Base-by-base conservation (phyloP, 1,140 invertebrate genomes). In the Pachyrhynchus sulphureomaculatus region DNA sequence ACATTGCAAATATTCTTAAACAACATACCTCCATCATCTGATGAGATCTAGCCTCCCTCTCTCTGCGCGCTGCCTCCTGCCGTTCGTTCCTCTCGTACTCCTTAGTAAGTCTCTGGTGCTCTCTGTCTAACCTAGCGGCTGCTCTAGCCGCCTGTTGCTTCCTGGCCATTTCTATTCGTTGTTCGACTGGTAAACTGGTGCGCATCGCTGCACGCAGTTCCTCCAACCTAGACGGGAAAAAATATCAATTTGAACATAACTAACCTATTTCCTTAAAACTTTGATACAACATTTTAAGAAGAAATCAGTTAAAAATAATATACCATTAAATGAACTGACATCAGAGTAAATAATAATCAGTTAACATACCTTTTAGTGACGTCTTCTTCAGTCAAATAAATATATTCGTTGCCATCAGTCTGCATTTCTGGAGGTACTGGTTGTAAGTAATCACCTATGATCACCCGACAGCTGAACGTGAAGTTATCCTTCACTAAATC, bases 401-500 rank as follows among this genome's bases (percentile, higher is more conserved):
- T 76, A 17, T 80, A 82, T 58, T 86, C 84, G 23, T 77, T 77
- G 13, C 77, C 78, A 62, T 82, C 80, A 45, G 76, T 73, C 34
- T 77, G 77, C 70, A 78, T 77, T 55, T 80, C 78, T 48, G 84
- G 80, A n/a, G 81, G 79, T 17, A 81, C 79, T 0, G 83, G 80
- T 72, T 94, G 91, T 13, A 93, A 78, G 74, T 95, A 97, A 54
- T 96, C 91, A 5, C 95, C 95, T 33, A 98, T 83, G 45, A 95
- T 83, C 0, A 89, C 84, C 58, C 91, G 88, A 24, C 92, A 89
- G 45, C 90, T 94, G 76, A 96, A 97, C 32, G 89, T 95, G 76
- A 97, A 97, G 77, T 96, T 91, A 18, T 93, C 91, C 17, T 87
- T 82, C 0, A 84, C 88, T 37, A 97, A 78, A 62, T 92, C 90